Conservation (phyloP, 2,113 vertebrate genomes). For the Burhinus bistriatus region DNA sequence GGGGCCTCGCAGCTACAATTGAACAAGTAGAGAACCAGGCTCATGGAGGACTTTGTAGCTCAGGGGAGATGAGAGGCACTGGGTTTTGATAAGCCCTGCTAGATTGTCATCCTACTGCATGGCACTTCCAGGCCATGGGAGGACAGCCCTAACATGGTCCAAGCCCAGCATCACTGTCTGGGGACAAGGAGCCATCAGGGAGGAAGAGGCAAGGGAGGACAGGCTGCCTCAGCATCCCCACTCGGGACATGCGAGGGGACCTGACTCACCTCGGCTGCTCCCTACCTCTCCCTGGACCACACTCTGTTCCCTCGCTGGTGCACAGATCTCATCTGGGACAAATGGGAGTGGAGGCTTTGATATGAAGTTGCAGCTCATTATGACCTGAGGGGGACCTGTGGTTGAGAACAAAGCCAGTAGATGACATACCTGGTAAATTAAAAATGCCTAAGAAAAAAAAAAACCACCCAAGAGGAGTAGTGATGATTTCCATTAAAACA, state of each 20-base stretch:
- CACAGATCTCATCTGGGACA: not conserved
- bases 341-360: not conserved
- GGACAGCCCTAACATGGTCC: not conserved
- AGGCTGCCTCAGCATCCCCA: not conserved
- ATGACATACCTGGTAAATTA: not conserved
- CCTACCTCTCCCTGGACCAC: not conserved
- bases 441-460: not conserved
- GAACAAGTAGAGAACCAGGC: not conserved
- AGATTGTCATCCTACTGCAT: not conserved
- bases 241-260: fast-evolving
- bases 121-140: not conserved
- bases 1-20: not conserved
- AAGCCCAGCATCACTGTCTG: not conserved
- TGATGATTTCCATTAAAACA: not conserved
- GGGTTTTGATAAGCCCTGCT: not conserved
- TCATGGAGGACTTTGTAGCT: not conserved
- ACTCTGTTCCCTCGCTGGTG: not conserved
- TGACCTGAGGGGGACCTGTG: not conserved
- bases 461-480: not conserved
- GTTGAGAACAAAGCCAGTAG: not conserved
- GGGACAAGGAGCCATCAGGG: not conserved
- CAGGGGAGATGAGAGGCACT: not conserved
- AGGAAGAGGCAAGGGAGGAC: not conserved
- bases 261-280: not conserved
- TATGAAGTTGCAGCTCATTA: not conserved